These are phyloP conservation scores for Oscheius sp. DNA, from an alignment of 1,140 invertebrate species.

Conservation along the genomic window DNA sequence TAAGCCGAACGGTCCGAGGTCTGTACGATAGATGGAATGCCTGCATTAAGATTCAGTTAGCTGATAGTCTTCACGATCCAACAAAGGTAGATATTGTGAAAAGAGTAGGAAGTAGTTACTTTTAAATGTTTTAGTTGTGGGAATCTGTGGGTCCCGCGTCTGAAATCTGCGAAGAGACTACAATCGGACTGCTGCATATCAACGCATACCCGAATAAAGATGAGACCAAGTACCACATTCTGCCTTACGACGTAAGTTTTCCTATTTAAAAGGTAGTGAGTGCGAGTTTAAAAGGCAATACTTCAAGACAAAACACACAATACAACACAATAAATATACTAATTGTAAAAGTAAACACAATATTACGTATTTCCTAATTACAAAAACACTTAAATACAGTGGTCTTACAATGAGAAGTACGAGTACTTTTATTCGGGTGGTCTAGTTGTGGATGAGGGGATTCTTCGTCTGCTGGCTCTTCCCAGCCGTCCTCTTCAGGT, in stretches of 20 bases:
- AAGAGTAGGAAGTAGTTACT: background rate
- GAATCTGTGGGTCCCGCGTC: background rate
- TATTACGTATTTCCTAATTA: too few relatives aligned
- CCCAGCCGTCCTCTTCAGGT: constrained; percentile 75
- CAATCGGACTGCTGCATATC: background rate
- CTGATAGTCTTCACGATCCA: background rate
- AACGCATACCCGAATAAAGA: background rate
- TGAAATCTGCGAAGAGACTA: background rate
- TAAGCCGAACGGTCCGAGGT: background rate
- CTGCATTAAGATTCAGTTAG: background rate
- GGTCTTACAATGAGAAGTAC: too few relatives aligned
- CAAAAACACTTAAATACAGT: too few relatives aligned
- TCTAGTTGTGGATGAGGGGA: too few relatives aligned
- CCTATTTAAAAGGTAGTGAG: too few relatives aligned
- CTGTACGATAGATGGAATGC: constrained; percentile 6
- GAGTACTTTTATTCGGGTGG: too few relatives aligned
- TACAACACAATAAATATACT: background rate
- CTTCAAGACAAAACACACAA: background rate
- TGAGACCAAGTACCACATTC: constrained; percentile 13
- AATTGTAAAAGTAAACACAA: background rate
- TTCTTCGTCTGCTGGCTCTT: too few relatives aligned
- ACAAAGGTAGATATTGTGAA: background rate
- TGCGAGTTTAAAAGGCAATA: too few relatives aligned
- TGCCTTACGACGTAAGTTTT: constrained; percentile 1
- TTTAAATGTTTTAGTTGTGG: background rate